phyloP scores from a whole-genome alignment of 2,888 invertebrate genomes.

The Tyria jacobaeae region DNA sequence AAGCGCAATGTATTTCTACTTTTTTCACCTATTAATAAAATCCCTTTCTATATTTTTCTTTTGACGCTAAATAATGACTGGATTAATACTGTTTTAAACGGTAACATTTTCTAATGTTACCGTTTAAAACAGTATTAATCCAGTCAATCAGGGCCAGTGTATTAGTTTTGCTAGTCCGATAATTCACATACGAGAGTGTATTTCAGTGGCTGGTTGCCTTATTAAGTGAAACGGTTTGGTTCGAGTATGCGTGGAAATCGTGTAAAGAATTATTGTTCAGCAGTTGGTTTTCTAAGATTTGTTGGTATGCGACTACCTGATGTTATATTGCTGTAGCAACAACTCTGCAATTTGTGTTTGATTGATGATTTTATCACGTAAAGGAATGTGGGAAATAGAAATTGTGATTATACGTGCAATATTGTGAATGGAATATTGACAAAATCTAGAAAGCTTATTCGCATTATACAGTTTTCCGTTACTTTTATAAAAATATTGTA shows the following conservation, averaged over 20 bases:
- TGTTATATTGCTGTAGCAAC: constrained; percentile 11
- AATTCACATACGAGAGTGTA: constrained; percentile 51
- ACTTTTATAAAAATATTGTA: constrained; percentile 4
- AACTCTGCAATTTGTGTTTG: constrained; percentile 6
- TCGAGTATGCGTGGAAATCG: constrained; percentile 58
- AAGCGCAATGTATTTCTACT: neutral
- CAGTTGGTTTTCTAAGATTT: constrained; percentile 38
- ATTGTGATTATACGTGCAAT: too few relatives aligned
- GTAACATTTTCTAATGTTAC: too few relatives aligned
- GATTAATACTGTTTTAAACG: neutral
- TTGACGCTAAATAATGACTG: neutral
- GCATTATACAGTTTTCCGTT: neutral
- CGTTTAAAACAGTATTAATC: neutral
- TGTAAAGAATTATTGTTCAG: constrained; percentile 45
- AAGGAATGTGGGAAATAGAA: neutral
- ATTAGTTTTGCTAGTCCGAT: constrained; percentile 48
- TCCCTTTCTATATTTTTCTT: neutral
- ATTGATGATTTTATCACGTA: neutral
- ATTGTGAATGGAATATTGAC: too few relatives aligned
- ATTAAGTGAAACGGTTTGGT: constrained; percentile 59
- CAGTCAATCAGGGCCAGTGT: constrained; percentile 23
- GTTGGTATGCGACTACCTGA: constrained; percentile 28
- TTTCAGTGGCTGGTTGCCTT: constrained; percentile 58
- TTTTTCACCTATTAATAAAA: neutral
- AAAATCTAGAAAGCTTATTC: too few relatives aligned